A percentile compares a stretch with the other conserved stretches of the same genome.
These are phyloP conservation scores for Ceratina japonica DNA, from an alignment of 1,140 invertebrate species.

Conservation along the genomic window DNA sequence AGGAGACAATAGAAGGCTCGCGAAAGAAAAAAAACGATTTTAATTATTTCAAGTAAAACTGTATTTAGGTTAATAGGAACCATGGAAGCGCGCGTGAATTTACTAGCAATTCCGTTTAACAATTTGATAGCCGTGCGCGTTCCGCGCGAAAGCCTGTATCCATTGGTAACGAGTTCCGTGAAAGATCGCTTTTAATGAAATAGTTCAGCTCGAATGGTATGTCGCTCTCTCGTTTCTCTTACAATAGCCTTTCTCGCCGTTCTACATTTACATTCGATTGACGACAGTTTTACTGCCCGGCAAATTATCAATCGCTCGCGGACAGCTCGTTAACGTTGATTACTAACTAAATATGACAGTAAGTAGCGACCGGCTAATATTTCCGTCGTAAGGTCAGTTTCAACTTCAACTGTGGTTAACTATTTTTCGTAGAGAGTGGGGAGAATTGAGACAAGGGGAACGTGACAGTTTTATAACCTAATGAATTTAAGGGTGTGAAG, in stretches of 20 bases:
- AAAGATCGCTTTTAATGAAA: slow-evolving; percentile 4
- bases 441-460: neutral
- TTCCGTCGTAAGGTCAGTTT: no score
- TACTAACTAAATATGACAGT: no score
- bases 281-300: neutral
- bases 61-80: neutral
- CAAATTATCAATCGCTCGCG: neutral
- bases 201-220: neutral
- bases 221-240: neutral
- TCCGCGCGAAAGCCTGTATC: neutral
- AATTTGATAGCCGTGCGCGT: neutral
- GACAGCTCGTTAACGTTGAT: no score
- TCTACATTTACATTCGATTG: neutral
- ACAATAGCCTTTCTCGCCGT: neutral
- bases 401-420: neutral
- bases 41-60: neutral
- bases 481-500: neutral
- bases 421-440: neutral
- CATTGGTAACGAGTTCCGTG: neutral
- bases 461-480: neutral
- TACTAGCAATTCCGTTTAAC: neutral
- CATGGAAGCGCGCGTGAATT: neutral
- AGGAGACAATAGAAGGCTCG: no score
- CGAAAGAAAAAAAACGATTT: neutral
- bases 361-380: no score